phyloP scores from a whole-genome alignment of 2,113 vertebrate species.

The Pipra filicauda region DNA sequence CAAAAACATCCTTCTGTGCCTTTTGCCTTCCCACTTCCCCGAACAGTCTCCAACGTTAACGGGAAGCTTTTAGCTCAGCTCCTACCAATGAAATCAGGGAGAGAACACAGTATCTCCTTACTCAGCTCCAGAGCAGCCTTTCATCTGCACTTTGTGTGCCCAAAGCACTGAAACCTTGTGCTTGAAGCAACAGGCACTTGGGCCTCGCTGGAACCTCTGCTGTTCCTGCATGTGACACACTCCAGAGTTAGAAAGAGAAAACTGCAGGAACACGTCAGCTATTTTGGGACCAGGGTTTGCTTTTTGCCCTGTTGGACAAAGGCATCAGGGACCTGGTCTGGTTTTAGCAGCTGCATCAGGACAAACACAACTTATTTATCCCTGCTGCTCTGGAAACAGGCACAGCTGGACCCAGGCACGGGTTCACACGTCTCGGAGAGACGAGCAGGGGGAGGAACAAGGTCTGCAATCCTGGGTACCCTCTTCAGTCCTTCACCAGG shows the following conservation, averaged over 20 bases:
- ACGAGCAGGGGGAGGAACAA: background rate
- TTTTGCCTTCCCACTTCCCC: background rate
- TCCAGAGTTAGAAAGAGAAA: background rate
- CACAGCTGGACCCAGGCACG: background rate
- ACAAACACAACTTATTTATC: background rate
- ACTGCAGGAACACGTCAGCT: background rate
- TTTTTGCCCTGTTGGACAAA: background rate
- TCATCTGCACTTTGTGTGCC: background rate
- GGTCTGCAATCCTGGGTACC: background rate
- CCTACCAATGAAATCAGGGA: background rate
- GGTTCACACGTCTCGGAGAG: accelerated
- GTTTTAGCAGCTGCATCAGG: background rate
- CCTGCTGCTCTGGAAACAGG: background rate
- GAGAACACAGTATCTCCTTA: background rate
- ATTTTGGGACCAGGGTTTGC: background rate
- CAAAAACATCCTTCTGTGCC: background rate
- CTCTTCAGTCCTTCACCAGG: background rate
- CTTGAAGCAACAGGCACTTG: background rate
- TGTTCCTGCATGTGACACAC: background rate
- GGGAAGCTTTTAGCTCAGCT: background rate
- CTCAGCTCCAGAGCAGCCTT: background rate
- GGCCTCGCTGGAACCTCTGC: background rate
- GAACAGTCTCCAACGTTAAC: background rate
- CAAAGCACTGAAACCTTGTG: background rate
- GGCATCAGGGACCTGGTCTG: background rate